Evolutionary conservation across 2,888 invertebrate species (phyloP).

Genomic region (Plebejus argus): DNA sequence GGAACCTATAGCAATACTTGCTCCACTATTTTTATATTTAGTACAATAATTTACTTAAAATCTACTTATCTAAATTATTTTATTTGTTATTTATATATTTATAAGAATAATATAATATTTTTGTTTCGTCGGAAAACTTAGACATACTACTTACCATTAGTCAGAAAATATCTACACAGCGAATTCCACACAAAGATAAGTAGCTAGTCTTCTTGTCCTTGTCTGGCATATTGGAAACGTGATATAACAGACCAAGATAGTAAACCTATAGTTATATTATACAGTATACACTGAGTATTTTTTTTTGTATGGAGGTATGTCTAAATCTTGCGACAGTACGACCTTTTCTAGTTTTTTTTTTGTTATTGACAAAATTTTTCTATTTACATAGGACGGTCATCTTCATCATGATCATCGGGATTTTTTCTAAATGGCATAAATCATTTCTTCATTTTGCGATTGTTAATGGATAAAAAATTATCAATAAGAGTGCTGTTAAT

Average conservation of each 20-base stretch:
- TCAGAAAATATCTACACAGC: too few relatives aligned
- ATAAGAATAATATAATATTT: not conserved
- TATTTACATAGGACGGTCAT: constrained; percentile 40
- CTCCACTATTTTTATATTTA: not conserved
- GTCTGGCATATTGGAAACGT: too few relatives aligned
- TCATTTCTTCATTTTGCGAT: not conserved
- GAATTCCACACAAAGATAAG: too few relatives aligned
- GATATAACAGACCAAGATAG: too few relatives aligned
- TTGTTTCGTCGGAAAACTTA: not conserved
- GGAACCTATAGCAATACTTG: not conserved
- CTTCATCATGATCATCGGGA: constrained; percentile 38
- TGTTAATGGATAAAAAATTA: not conserved
- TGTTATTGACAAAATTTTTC: constrained; percentile 11
- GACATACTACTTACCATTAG: too few relatives aligned
- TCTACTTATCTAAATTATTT: not conserved
- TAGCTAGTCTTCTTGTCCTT: too few relatives aligned
- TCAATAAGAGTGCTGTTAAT: not conserved
- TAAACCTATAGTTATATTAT: too few relatives aligned
- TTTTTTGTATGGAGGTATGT: not conserved
- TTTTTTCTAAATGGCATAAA: not conserved
- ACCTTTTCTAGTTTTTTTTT: not conserved
- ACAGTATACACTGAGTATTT: too few relatives aligned
- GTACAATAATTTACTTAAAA: not conserved
- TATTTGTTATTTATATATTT: not conserved
- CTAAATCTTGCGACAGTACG: not conserved